Base-by-base conservation (phyloP, 2,888 invertebrate genomes). In the Lucinisca nassula region DNA sequence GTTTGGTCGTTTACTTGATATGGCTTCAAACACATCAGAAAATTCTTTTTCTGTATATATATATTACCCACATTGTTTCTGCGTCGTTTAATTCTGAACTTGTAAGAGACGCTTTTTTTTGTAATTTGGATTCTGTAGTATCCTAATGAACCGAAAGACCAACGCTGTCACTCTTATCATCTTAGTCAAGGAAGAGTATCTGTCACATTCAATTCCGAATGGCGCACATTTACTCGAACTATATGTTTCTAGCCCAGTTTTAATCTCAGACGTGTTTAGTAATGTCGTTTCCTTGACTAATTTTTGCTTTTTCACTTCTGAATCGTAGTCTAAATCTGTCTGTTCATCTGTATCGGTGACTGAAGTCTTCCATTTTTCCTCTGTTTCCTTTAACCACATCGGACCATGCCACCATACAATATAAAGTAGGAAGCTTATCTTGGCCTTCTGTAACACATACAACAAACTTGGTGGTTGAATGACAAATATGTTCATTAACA, bases 91-190 rank as follows among this genome's bases (percentile, higher is more conserved):
- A n/a, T 32, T 79, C 79, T 49, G 6, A 0, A 72, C 45, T 72
- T 21, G 3, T 72, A 12, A 70, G 35, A 40, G 14, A n/a, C 14
- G 8, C 24, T 21, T 6, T 38, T n/a, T n/a, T 8, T 35, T 49
- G 32, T 24, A 21, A 35, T 38, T 12, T 21, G 40, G 12, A 21
- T 35, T 70, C 61, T 21, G 6, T 51, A 67, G 14, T 37, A 35
- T 74, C 32, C 32, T 27, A 10, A 82, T 70, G 30, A 82, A 82
- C 2, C 67, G 61, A 0, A 67, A 2, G 17, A 24, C 75, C 37
- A 35, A 49, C 3, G 82, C 76, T 21, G 76, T 76, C 6, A 61
- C 76, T 35, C n/a, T 30, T 70, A 82, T 6, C 14, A 83, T n/a
- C 30, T 30, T 77, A 17, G 76, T 55, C 35, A 51, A 1, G 6